Evolutionary conservation across 37 sponge, comb jelly and placozoan genomes (phyloP).

Genomic region (Agelas oroides): DNA sequence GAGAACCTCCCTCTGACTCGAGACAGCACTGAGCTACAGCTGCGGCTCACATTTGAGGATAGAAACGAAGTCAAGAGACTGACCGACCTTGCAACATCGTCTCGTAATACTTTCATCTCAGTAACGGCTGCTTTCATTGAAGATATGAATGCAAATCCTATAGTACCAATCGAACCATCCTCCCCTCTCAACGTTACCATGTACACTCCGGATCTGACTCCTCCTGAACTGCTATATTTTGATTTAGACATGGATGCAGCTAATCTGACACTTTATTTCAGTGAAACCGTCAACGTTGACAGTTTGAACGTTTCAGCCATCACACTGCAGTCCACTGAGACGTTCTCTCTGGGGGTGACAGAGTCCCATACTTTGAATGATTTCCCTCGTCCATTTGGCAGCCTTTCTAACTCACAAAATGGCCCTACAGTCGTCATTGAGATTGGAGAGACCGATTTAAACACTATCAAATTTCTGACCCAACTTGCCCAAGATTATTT

Average conservation of each 20-base stretch:
- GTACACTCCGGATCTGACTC: slow-evolving; percentile 55
- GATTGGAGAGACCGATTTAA: slow-evolving; percentile 82
- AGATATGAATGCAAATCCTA: slow-evolving; percentile 80
- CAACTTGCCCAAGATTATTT: slow-evolving; percentile 41
- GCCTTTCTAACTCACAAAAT: slow-evolving; percentile 61
- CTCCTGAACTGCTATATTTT: slow-evolving; percentile 60
- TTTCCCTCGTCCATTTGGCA: slow-evolving; percentile 47
- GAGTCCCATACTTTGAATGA: slow-evolving; percentile 59
- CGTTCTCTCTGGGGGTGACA: background rate
- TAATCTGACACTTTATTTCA: slow-evolving; percentile 68
- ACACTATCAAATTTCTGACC: slow-evolving; percentile 78
- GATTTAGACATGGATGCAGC: slow-evolving; percentile 66
- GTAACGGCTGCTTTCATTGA: slow-evolving; percentile 49
- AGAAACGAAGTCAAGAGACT: slow-evolving; percentile 80
- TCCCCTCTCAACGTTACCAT: slow-evolving; percentile 56
- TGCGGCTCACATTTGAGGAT: slow-evolving; percentile 75
- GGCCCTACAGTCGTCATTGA: slow-evolving; percentile 47
- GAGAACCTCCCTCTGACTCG: slow-evolving; percentile 54
- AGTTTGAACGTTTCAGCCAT: slow-evolving; percentile 75
- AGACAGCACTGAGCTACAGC: slow-evolving; percentile 49
- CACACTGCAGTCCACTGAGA: slow-evolving; percentile 63
- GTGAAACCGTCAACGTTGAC: slow-evolving; percentile 81
- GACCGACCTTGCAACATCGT: slow-evolving; percentile 71
- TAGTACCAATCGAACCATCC: slow-evolving; percentile 45
- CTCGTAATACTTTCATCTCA: slow-evolving; percentile 58